Percentiles rank a stretch among this genome's conserved stretches.
Conservation (phyloP, 2,888 invertebrate genomes). For the Agapostemon virescens region DNA sequence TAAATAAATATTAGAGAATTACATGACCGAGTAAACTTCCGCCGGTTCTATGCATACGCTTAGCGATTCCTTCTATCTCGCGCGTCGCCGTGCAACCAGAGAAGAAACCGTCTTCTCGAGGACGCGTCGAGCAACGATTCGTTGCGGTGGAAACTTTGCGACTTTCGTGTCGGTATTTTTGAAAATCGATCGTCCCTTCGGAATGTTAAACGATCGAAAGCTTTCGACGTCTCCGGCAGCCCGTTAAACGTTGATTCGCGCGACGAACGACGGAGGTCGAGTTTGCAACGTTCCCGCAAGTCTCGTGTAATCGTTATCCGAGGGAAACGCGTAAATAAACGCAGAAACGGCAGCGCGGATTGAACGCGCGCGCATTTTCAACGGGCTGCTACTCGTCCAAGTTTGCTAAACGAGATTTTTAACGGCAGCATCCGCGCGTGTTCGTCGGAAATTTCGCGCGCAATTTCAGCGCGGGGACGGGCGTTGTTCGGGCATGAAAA, state of each 20-base stretch:
- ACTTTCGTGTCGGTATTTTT: too few species aligned
- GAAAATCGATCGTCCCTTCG: too few species aligned
- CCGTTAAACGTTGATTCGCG: too few species aligned
- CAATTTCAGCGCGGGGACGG: background rate
- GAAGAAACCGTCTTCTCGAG: too few species aligned
- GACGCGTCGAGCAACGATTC: too few species aligned
- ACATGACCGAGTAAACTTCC: conserved; percentile 14
- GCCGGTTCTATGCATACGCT: background rate
- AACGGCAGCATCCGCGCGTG: background rate
- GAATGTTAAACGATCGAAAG: too few species aligned
- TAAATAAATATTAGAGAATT: conserved; percentile 34
- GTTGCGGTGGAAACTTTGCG: too few species aligned
- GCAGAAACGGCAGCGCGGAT: background rate
- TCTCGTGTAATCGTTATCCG: too few species aligned
- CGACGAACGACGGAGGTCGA: too few species aligned
- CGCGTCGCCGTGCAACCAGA: too few species aligned
- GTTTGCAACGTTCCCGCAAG: too few species aligned
- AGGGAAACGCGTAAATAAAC: background rate
- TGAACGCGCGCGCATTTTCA: background rate
- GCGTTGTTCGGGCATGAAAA: background rate
- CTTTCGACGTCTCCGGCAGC: too few species aligned
- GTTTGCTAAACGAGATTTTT: background rate
- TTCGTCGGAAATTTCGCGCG: background rate
- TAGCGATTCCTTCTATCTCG: background rate
- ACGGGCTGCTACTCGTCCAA: background rate